These are phyloP conservation scores for Saturnia japonica DNA, from an alignment of 2,888 invertebrate species.

Conservation along the genomic window DNA sequence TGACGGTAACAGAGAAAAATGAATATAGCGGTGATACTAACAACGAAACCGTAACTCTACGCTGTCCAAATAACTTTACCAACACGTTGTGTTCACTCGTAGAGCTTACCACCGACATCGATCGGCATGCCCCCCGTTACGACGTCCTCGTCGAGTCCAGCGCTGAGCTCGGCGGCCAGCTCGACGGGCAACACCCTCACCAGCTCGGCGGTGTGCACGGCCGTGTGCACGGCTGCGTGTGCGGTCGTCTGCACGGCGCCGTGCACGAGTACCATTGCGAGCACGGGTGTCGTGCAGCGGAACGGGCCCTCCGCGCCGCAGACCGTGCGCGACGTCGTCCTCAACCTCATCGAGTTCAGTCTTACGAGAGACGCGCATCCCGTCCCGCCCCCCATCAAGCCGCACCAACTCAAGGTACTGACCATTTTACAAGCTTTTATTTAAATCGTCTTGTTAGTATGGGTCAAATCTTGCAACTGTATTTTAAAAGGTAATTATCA, in stretches of 20 bases:
- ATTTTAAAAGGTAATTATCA: too few species aligned
- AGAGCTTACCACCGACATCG: conserved; percentile 51
- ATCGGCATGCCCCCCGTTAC: conserved; percentile 39
- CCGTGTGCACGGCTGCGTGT: conserved; percentile 13
- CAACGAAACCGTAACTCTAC: too few species aligned
- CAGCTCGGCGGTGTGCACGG: conserved; percentile 49
- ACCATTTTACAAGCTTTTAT: too few species aligned
- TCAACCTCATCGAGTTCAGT: conserved; percentile 91
- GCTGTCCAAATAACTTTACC: too few species aligned
- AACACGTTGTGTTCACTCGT: conserved; percentile 11
- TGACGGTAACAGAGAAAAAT: too few species aligned
- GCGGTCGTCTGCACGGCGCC: conserved; percentile 48
- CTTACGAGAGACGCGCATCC: conserved; percentile 85
- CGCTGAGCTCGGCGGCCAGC: conserved; percentile 68
- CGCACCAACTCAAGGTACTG: conserved; percentile 51
- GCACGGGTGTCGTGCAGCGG: conserved; percentile 40
- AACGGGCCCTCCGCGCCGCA: conserved; percentile 76
- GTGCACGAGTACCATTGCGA: conserved; percentile 35
- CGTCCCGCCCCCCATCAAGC: conserved; percentile 56
- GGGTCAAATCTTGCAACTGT: too few species aligned
- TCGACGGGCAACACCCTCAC: neutral
- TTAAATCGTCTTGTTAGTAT: too few species aligned
- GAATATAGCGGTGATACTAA: too few species aligned
- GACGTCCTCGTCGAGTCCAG: conserved; percentile 50
- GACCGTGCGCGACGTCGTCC: conserved; percentile 91